phyloP scores from a whole-genome alignment of 2,797 vertebrate genomes.

The Microctenopoma lineatum region DNA sequence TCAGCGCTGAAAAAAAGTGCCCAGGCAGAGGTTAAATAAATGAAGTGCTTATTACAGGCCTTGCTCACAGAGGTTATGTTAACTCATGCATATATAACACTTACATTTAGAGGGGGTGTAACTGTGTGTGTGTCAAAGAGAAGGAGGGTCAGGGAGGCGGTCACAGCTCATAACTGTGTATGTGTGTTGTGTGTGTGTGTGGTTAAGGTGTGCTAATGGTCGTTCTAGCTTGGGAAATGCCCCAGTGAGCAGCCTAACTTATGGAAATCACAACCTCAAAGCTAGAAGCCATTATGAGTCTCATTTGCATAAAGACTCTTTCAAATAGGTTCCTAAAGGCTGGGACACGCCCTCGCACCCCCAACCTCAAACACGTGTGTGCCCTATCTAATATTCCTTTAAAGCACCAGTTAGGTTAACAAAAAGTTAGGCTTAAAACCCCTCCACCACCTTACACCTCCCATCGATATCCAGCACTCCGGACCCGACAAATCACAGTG shows the following conservation, averaged over 20 bases:
- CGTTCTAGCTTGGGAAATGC: constrained; percentile 69
- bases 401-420: constrained; percentile 42
- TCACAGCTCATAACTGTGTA: constrained; percentile 55
- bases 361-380: constrained; percentile 24
- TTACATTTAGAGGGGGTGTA: constrained; percentile 57
- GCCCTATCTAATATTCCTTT: constrained; percentile 35
- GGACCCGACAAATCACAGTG: constrained; percentile 52
- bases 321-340: constrained; percentile 66
- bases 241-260: constrained; percentile 83
- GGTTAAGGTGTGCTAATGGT: constrained; percentile 64
- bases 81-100: constrained; percentile 76
- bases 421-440: constrained; percentile 43
- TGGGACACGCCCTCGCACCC: constrained; percentile 43
- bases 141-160: constrained; percentile 65
- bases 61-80: constrained; percentile 64
- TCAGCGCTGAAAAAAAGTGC: constrained; percentile 39
- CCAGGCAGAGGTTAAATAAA: constrained; percentile 71
- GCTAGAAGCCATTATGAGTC: constrained; percentile 87
- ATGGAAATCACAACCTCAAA: constrained; percentile 88
- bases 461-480: constrained; percentile 44
- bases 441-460: too few relatives aligned
- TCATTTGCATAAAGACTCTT: constrained; percentile 87
- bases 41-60: constrained; percentile 66
- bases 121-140: constrained; percentile 46
- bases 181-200: constrained; percentile 34